Evolutionary conservation across 2,113 vertebrate species (phyloP).

Genomic region (Corynorhinus townsendii): DNA sequence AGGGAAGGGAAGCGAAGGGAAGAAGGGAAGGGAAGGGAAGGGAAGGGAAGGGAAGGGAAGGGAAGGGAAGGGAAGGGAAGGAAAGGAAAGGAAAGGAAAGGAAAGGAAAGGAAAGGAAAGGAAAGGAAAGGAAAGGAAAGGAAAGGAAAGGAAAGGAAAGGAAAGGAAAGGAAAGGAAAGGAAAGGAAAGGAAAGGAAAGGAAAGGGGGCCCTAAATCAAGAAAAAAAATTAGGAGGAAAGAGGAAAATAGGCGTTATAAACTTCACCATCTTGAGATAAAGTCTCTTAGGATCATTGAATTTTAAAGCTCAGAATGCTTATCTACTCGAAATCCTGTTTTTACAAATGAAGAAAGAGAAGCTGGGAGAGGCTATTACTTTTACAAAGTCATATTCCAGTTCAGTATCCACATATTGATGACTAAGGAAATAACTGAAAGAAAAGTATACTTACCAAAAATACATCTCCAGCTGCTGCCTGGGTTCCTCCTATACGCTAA

Average conservation of each 20-base stretch:
- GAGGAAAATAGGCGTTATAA: neutral
- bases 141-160: too few species aligned
- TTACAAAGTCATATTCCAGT: neutral
- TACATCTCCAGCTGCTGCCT: neutral
- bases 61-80: neutral
- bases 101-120: neutral
- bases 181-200: neutral
- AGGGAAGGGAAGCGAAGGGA: neutral
- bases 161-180: fast-evolving
- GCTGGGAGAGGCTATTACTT: neutral
- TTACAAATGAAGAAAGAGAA: neutral
- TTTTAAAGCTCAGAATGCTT: neutral
- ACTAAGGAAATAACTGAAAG: neutral
- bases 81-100: too few species aligned
- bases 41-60: neutral
- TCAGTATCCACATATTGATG: neutral
- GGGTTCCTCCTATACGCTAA: conserved; percentile 25
- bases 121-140: too few species aligned
- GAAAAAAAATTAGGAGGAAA: neutral
- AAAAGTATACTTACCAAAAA: neutral
- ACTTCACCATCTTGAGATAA: neutral
- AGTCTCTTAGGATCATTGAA: neutral
- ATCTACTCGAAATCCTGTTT: neutral
- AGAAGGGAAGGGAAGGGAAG: neutral
- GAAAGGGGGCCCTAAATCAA: neutral